phyloP scores from a whole-genome alignment of 2,888 invertebrate species.

The Tholera decimalis region DNA sequence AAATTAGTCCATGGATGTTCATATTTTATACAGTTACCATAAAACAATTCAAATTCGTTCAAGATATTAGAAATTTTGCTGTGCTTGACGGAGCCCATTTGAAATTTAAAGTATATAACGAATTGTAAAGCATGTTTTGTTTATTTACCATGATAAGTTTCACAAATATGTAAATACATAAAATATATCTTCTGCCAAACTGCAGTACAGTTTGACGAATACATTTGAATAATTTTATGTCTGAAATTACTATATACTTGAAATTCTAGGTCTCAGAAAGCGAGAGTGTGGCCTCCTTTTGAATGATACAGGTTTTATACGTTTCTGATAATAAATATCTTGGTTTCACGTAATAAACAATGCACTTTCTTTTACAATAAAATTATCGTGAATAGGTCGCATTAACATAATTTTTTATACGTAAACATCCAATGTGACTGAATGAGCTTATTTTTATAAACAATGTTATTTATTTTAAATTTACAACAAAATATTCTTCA shows the following conservation, averaged over 20 bases:
- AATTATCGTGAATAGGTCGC: slow-evolving; percentile 1
- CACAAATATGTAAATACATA: no score
- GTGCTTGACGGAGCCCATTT: no score
- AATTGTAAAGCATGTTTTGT: no score
- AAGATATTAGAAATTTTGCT: no score
- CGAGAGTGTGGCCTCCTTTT: slow-evolving; percentile 6
- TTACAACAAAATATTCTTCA: not conserved
- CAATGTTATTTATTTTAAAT: slow-evolving; percentile 8
- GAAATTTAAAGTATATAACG: no score
- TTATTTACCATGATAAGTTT: no score
- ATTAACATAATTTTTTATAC: not conserved
- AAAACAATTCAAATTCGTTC: not conserved
- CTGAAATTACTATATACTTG: not conserved
- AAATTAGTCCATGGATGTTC: not conserved
- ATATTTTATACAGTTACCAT: slow-evolving; percentile 4
- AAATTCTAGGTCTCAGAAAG: slow-evolving; percentile 20
- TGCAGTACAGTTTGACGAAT: no score
- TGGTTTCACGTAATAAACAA: slow-evolving; percentile 6
- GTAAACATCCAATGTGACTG: not conserved
- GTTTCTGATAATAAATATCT: slow-evolving; percentile 15
- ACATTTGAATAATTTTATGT: not conserved
- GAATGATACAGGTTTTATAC: not conserved
- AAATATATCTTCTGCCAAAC: no score
- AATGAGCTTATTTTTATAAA: not conserved
- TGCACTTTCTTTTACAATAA: slow-evolving; percentile 22